Evolutionary conservation across 1,140 invertebrate genomes (phyloP), one percentile per base, ranked within the genome.

Genomic region (Helicoverpa zea): DNA sequence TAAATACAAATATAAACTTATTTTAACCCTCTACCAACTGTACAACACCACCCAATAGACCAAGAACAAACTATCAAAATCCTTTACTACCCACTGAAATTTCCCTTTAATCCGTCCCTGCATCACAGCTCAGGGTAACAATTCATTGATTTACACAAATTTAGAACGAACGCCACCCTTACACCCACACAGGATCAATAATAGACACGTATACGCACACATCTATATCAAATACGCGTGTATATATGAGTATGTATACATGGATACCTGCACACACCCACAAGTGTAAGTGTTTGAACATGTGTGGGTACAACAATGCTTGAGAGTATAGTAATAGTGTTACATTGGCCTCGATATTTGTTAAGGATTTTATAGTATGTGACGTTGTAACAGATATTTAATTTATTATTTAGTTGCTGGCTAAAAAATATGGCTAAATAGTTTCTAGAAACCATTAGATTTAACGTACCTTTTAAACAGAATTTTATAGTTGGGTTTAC

Each of bases 111-210:
- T 66, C 13, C 75, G 35, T 11, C 59, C 14, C 61, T 52, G 75
- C 58, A 29, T 29, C 10, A 49, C 2, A 23, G 29, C 35, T 43
- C 35, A 43, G 56, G 75, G 18, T 66, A 23, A 47, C 49, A 64
- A 77, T 64, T 77, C 75, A 77, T 77, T 77, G 59, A 77, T 77
- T 77, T 77, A 77, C 61, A 64, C 75, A 77, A 77, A 64, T 77
- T 64, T 75, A 75, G 61, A 64, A 77, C 59, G 18, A 10, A 18
- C 35, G 23, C 58, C 74, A 29, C 35, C 47, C 56, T 61, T 54
- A 76, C 16, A 63, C 43, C 59, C 56, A 30, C 63, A 29, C 23
- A 9, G 14, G 75, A 77, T 77, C 75, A 64, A 77, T 77, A 77
- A 49, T 43, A 43, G 35, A 70, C 47, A 49, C 66, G 16, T 51